A percentile compares a stretch with the other conserved stretches of the same genome.
Conservation (phyloP, 2,888 invertebrate species). For the Aquatica leii region DNA sequence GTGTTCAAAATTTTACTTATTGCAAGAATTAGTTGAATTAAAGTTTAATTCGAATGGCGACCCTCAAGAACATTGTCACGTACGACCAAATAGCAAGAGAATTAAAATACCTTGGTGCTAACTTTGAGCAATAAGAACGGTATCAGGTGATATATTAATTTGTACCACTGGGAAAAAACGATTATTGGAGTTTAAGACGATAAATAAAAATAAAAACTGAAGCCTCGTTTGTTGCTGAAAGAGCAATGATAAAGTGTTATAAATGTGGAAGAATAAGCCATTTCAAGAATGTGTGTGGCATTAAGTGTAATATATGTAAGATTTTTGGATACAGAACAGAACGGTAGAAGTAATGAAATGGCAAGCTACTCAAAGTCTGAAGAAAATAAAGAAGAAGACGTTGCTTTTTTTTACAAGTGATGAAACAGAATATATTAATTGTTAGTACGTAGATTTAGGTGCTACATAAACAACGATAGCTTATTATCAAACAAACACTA, state of each 20-base stretch:
- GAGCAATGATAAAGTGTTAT: conserved; percentile 44
- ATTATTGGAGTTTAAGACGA: conserved; percentile 24
- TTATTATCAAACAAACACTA: conserved; percentile 6
- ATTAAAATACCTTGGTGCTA: conserved; percentile 50
- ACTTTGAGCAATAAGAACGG: conserved; percentile 44
- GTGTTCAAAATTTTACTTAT: conserved; percentile 11
- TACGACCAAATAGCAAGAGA: conserved; percentile 53
- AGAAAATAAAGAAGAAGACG: not conserved
- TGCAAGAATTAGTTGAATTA: conserved; percentile 1
- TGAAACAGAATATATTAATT: not conserved
- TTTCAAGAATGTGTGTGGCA: conserved; percentile 40
- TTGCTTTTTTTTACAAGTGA: not conserved
- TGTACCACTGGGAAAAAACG: conserved; percentile 35
- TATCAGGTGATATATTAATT: conserved; percentile 35
- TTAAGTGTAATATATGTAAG: not conserved
- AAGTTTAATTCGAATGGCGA: not conserved
- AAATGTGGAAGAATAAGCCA: no score
- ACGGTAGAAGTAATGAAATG: conserved; percentile 16
- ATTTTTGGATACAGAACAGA: conserved; percentile 4
- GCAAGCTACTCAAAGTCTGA: no score
- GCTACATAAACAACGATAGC: conserved; percentile 10
- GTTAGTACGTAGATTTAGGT: conserved; percentile 17
- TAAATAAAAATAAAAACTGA: not conserved
- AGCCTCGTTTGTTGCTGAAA: conserved; percentile 22
- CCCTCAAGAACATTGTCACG: conserved; percentile 37